Evolutionary conservation across 2,888 invertebrate genomes (phyloP).

Genomic region (Baccha elongata): DNA sequence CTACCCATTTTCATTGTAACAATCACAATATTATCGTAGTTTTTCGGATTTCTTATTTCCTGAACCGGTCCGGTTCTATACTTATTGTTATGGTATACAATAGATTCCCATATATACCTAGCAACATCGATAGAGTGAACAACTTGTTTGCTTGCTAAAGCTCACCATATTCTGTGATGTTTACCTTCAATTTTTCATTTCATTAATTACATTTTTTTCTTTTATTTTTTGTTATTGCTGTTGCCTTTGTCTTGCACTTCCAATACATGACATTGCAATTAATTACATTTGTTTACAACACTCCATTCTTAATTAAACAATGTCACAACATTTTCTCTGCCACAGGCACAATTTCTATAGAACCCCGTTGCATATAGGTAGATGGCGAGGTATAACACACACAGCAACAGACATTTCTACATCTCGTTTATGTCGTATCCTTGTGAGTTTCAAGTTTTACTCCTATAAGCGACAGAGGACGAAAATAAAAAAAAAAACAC

Average conservation of each 20-base stretch:
- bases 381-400: background rate
- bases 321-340: conserved; percentile 66
- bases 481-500: conserved; percentile 43
- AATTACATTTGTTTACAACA: conserved; percentile 69
- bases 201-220: conserved; percentile 9
- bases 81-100: too few species aligned
- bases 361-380: background rate
- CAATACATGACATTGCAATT: conserved; percentile 65
- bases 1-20: too few species aligned
- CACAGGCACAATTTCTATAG: conserved; percentile 62
- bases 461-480: conserved; percentile 25
- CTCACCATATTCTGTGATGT: background rate
- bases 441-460: conserved; percentile 50
- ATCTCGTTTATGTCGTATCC: background rate
- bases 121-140: too few species aligned
- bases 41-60: too few species aligned
- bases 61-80: too few species aligned
- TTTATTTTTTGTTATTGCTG: background rate
- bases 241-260: conserved; percentile 41
- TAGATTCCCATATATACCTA: too few species aligned
- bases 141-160: too few species aligned
- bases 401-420: background rate
- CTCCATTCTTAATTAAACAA: conserved; percentile 68
- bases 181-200: conserved; percentile 31
- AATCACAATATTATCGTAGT: too few species aligned